Evolutionary conservation across 2,113 vertebrate species (phyloP), one percentile per base, ranked within the genome.

Genomic region (Dicerorhinus sumatrensis): DNA sequence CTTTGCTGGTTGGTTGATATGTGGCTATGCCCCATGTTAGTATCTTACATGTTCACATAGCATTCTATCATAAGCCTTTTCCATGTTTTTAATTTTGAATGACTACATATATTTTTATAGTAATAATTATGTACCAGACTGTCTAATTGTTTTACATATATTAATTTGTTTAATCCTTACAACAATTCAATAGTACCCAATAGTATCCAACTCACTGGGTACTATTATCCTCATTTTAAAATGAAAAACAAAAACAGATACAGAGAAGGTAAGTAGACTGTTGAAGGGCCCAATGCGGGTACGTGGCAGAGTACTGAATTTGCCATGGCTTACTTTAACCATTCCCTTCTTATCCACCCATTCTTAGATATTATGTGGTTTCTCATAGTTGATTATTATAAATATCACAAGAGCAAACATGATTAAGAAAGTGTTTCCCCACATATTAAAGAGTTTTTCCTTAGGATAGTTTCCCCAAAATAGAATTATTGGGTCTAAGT

Each of bases 11-110:
- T 90, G 36, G 18, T 67, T 70, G 16, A 21, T 39, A 27, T 39
- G 14, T 67, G 65, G 16, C 14, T 39, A 23, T 39, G 3, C 31
- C 75, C 46, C 21, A 48, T 73, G 31, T 54, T 62, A 77, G 62
- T 73, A 33, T 48, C 6, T 82, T 70, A 42, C n/a, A 48, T 96
- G 83, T 79, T 86, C 8, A 46, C 17, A 10, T 21, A 77, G 39
- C 12, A 23, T 77, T 63, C 17, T 93, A 33, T 91, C 42, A 36
- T 33, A 96, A 82, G 14, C 23, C 42, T 91, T 93, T 92, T 69
- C 62, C 2, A 51, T 86, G 51, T 80, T 97, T 18, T 89, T 95
- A 75, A 95, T 69, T 97, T 95, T 97, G 72, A 96, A 89, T 86
- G 62, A 42, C 36, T 91, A 2, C 33, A 58, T 89, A 36, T 77